Conservation (phyloP, 2,113 vertebrate genomes). For the Oreochromis tanganicae region DNA sequence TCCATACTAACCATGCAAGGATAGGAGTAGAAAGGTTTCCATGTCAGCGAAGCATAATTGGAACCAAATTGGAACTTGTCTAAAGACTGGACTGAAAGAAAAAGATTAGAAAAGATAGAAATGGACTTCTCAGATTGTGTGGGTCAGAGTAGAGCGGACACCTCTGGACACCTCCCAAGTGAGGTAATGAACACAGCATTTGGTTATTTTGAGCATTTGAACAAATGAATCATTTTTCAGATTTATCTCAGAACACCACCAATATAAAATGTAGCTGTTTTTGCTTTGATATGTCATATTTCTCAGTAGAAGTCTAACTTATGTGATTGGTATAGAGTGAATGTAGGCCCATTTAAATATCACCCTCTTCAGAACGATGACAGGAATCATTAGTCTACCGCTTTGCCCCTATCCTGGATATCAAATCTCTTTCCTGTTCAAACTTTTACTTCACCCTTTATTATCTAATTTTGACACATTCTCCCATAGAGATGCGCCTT, state of each 20-base stretch:
- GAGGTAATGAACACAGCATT: background rate
- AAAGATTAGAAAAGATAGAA: background rate
- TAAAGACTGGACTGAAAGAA: background rate
- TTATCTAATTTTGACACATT: constrained; percentile 3
- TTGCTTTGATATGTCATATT: background rate
- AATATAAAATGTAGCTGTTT: background rate
- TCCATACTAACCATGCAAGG: background rate
- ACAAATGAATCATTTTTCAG: background rate
- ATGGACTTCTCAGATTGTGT: background rate
- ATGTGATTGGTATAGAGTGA: background rate
- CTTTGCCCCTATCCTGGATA: background rate
- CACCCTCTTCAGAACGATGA: background rate
- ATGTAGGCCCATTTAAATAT: background rate
- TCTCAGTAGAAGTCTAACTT: background rate
- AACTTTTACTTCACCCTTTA: background rate
- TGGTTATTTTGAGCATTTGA: background rate
- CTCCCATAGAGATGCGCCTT: background rate
- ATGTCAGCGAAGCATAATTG: accelerated
- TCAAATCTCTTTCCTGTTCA: background rate
- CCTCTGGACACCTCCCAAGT: background rate
- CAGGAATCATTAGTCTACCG: background rate
- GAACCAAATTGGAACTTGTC: background rate
- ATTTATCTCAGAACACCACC: background rate
- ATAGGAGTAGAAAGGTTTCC: background rate
- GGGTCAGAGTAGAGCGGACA: background rate